phyloP scores from a whole-genome alignment of 1,140 invertebrate genomes.

The Nasonia vitripennis region DNA sequence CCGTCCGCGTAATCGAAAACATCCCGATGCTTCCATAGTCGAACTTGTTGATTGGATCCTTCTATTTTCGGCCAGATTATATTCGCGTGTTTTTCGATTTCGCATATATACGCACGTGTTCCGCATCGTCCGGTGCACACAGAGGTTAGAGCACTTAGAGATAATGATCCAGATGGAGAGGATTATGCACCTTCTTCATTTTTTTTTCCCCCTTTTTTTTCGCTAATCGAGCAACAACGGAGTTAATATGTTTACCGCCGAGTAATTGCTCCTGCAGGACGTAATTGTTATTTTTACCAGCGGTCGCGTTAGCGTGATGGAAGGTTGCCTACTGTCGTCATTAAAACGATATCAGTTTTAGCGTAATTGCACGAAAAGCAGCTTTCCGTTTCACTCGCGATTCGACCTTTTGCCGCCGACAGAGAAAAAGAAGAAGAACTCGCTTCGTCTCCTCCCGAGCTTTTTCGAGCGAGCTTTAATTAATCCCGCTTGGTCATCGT shows the following conservation, averaged over 20 bases:
- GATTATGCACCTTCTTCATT: too few species aligned
- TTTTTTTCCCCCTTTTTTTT: not conserved
- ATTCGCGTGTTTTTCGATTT: not conserved
- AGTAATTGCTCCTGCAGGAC: not conserved
- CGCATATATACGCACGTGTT: too few species aligned
- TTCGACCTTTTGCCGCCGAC: too few species aligned
- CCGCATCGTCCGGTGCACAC: too few species aligned
- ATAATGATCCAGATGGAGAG: too few species aligned
- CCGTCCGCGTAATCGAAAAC: not conserved
- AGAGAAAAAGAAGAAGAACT: too few species aligned
- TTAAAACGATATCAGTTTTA: slow-evolving; percentile 10
- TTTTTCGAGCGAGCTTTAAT: too few species aligned
- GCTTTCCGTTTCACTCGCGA: not conserved
- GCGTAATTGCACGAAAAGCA: not conserved
- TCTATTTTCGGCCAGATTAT: not conserved
- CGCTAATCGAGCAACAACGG: not conserved
- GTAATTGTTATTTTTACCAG: slow-evolving; percentile 2
- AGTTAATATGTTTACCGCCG: slow-evolving; percentile 13
- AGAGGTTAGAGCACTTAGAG: too few species aligned
- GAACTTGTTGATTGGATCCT: too few species aligned
- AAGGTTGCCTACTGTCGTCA: not conserved
- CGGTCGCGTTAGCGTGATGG: not conserved
- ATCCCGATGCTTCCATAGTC: not conserved
- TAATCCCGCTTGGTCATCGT: too few species aligned
- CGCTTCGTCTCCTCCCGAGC: too few species aligned